Percentiles rank a stretch among this genome's conserved stretches.
These are phyloP conservation scores for Petromus typicus DNA, from an alignment of 2,113 vertebrate genomes.

Conservation along the genomic window DNA sequence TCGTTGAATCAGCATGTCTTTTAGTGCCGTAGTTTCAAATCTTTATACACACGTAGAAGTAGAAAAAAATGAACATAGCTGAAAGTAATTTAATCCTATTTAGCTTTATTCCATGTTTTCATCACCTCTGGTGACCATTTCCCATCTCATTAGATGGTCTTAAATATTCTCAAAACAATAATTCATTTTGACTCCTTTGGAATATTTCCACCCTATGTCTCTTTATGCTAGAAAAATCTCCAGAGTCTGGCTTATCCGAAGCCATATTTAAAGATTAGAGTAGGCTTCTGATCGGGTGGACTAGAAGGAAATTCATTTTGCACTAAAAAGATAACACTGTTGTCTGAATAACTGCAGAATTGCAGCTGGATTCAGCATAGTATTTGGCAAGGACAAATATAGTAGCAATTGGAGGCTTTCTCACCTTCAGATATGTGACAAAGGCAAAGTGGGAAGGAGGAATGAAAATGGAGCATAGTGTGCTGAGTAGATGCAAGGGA, in stretches of 20 bases:
- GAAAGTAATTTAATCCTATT: background rate
- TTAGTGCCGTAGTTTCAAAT: constrained; percentile 20
- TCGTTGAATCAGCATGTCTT: constrained; percentile 32
- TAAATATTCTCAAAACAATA: constrained; percentile 21
- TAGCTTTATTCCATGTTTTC: background rate
- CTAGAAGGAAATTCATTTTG: constrained; percentile 40
- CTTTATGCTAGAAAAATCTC: constrained; percentile 7
- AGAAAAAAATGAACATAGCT: background rate
- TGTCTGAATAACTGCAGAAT: background rate
- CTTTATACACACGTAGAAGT: background rate
- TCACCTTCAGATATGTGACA: background rate
- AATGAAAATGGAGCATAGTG: background rate
- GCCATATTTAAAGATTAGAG: background rate
- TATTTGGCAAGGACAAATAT: constrained; percentile 46
- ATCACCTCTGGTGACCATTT: background rate
- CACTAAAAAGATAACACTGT: background rate
- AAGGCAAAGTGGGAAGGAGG: constrained; percentile 19
- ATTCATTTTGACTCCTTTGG: background rate
- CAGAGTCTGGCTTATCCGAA: background rate
- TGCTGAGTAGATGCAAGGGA: background rate
- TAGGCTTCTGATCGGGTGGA: background rate
- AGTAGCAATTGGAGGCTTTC: constrained; percentile 3
- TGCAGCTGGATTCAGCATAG: background rate
- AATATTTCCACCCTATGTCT: constrained; percentile 11
- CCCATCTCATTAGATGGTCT: background rate